Evolutionary conservation across 64 coral and sea anemone genomes (phyloP).

Genomic region (Hydrozoanthus tunicans): DNA sequence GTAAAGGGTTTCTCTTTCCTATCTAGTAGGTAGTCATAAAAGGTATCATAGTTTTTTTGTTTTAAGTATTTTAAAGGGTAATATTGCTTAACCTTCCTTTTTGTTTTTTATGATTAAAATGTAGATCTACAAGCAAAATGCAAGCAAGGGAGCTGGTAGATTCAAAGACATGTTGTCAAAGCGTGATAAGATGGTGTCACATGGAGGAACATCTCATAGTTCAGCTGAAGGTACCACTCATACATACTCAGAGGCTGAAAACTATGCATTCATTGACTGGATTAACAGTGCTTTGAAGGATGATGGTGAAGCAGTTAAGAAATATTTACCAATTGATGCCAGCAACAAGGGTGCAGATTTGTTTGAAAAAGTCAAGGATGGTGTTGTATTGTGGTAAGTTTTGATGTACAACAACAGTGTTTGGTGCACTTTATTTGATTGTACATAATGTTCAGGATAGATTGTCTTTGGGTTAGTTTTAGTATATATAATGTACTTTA

Average conservation of each 20-base stretch:
- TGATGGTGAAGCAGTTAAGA: slow-evolving; percentile 61
- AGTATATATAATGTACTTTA: too few species aligned
- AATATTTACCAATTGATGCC: slow-evolving; percentile 78
- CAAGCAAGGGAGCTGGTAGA: slow-evolving; percentile 58
- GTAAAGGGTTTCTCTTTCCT: too few species aligned
- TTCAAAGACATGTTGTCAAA: slow-evolving; percentile 81
- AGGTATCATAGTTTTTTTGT: too few species aligned
- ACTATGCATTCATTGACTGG: slow-evolving; percentile 93
- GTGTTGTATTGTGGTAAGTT: slow-evolving; percentile 86
- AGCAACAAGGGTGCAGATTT: slow-evolving; percentile 59
- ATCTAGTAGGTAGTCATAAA: too few species aligned
- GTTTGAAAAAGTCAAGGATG: slow-evolving; percentile 91
- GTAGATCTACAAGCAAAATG: slow-evolving; percentile 72
- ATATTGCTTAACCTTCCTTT: too few species aligned
- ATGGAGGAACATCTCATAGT: slow-evolving; percentile 75
- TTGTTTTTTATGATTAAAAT: not conserved
- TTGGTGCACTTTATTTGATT: not conserved
- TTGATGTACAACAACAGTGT: not conserved
- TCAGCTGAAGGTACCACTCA: slow-evolving; percentile 95
- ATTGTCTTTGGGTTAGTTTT: too few species aligned
- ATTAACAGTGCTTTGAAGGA: slow-evolving; percentile 89
- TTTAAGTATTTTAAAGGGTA: too few species aligned
- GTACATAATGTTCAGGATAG: too few species aligned
- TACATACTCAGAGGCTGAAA: slow-evolving; percentile 79
- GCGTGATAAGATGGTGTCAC: slow-evolving; percentile 54